A percentile compares a stretch with the other conserved stretches of the same genome.
Conservation (phyloP, 2,797 vertebrate genomes). For the Helostoma temminkii region DNA sequence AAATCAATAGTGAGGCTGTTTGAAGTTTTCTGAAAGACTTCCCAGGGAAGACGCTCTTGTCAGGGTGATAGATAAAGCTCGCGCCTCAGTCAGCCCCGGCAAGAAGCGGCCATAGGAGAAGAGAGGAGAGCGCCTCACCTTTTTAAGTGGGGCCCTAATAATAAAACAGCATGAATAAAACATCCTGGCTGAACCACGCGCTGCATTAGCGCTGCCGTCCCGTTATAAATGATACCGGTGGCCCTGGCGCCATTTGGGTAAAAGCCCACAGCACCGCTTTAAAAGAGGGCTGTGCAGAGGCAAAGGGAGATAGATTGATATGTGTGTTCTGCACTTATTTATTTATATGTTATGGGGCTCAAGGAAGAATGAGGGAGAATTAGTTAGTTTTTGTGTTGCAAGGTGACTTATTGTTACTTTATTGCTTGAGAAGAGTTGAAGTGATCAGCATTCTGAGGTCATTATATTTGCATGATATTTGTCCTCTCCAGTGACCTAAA, state of each 20-base stretch:
- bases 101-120: constrained; percentile 80
- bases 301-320: constrained; percentile 82
- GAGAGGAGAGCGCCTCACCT: constrained; percentile 85
- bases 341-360: constrained; percentile 83
- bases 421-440: constrained; percentile 60
- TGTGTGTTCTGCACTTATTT: constrained; percentile 84
- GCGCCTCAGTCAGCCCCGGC: constrained; percentile 78
- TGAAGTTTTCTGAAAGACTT: constrained; percentile 91
- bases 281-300: constrained; percentile 81
- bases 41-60: constrained; percentile 89
- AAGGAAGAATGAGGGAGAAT: constrained; percentile 82
- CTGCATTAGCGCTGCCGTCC: constrained; percentile 86
- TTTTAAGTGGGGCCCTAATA: constrained; percentile 90
- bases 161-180: constrained; percentile 92
- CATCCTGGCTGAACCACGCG: constrained; percentile 83
- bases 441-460: constrained; percentile 63
- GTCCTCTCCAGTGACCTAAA: constrained; percentile 59
- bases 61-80: constrained; percentile 89
- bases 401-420: constrained; percentile 79
- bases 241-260: constrained; percentile 86
- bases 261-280: constrained; percentile 88
- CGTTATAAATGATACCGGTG: constrained; percentile 89
- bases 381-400: constrained; percentile 76
- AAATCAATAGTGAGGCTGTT: constrained; percentile 88
- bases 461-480: constrained; percentile 60